A percentile compares a stretch with the other conserved stretches of the same genome.
phyloP scores from a whole-genome alignment of 1,140 invertebrate species.

The Berghia stephanieae region DNA sequence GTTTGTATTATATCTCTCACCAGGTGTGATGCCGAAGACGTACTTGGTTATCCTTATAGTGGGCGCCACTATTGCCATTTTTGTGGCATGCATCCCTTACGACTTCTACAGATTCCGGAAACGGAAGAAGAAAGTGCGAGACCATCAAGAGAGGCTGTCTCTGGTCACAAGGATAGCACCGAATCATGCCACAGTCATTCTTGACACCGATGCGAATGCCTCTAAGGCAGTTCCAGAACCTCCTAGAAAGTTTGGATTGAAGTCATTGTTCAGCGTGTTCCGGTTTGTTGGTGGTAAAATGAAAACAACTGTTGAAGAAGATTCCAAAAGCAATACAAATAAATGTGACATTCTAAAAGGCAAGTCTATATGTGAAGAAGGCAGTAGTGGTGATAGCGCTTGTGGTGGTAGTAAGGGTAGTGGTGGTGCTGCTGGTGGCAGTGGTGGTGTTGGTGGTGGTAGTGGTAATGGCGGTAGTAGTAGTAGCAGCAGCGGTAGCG shows the following conservation, averaged over 20 bases:
- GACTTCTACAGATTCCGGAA: slow-evolving; percentile 42
- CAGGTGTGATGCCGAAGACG: slow-evolving; percentile 40
- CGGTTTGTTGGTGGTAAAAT: slow-evolving; percentile 37
- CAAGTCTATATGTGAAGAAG: background rate
- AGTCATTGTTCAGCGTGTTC: slow-evolving; percentile 31
- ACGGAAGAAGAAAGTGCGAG: slow-evolving; percentile 38
- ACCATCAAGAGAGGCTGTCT: slow-evolving; percentile 40
- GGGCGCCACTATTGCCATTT: slow-evolving; percentile 39
- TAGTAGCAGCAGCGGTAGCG: background rate
- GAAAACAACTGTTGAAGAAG: slow-evolving; percentile 24
- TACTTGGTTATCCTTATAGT: slow-evolving; percentile 44
- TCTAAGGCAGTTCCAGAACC: too few species aligned
- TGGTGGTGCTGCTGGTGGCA: background rate
- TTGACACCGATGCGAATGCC: too few species aligned
- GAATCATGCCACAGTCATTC: slow-evolving; percentile 40
- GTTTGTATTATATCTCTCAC: background rate
- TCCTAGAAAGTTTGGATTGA: slow-evolving; percentile 10
- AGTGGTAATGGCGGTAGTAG: background rate
- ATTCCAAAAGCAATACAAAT: background rate
- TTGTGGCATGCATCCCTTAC: slow-evolving; percentile 43
- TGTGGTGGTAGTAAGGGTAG: background rate
- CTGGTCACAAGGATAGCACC: slow-evolving; percentile 41
- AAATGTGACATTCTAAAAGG: too few species aligned
- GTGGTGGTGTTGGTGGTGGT: background rate
- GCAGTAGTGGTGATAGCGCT: background rate